Conservation (phyloP, 1,140 invertebrate species). For the Drosophila subobscura region DNA sequence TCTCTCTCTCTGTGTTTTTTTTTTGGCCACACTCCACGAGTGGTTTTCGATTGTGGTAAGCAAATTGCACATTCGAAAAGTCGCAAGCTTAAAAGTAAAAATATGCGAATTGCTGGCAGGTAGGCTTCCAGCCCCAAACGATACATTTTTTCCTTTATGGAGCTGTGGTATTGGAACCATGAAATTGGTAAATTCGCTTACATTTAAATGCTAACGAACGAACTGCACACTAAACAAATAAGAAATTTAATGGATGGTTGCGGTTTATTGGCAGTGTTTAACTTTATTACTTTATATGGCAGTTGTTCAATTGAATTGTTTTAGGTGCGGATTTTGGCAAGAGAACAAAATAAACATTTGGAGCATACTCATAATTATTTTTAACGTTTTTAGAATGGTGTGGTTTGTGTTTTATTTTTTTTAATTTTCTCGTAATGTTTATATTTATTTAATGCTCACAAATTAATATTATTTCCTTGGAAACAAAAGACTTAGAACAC, state of each 20-base stretch:
- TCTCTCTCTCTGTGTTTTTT: conserved; percentile 23
- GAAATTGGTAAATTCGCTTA: conserved; percentile 44
- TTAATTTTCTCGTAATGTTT: too few species aligned
- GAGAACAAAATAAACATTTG: too few species aligned
- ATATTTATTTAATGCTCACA: background rate
- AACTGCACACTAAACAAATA: conserved; percentile 6
- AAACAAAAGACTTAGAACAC: conserved; percentile 70
- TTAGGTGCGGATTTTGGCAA: too few species aligned
- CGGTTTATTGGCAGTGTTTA: background rate
- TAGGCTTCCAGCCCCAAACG: background rate
- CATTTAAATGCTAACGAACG: conserved; percentile 1
- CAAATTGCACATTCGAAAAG: conserved; percentile 56
- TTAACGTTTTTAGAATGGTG: too few species aligned
- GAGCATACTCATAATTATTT: too few species aligned
- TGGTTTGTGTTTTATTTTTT: too few species aligned
- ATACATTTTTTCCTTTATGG: conserved; percentile 21
- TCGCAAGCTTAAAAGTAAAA: conserved; percentile 42
- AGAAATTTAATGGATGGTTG: conserved; percentile 4
- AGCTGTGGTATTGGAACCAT: conserved; percentile 31
- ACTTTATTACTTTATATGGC: background rate
- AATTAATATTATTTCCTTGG: background rate
- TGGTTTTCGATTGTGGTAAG: conserved; percentile 50
- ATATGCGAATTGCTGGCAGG: conserved; percentile 31
- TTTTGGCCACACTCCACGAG: conserved; percentile 26
- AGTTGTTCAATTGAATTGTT: background rate